Evolutionary conservation across 2,797 vertebrate species (phyloP).

Genomic region (Crax fasciolata): DNA sequence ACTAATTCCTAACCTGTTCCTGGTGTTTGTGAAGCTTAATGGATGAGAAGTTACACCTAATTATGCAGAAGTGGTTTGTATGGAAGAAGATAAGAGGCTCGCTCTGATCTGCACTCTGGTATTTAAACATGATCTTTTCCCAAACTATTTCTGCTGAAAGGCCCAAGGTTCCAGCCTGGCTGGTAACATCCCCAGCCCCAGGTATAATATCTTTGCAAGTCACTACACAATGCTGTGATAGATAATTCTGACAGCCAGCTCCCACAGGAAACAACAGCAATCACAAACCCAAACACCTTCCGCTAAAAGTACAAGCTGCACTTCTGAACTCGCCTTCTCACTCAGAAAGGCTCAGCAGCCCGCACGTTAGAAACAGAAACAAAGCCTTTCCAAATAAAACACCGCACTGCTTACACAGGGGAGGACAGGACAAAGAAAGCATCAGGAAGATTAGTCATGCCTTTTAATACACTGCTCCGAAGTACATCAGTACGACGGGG

Average conservation of each 20-base stretch:
- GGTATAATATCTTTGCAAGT: neutral
- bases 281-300: neutral
- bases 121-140: neutral
- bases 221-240: neutral
- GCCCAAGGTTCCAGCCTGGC: neutral
- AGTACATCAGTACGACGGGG: fast-evolving
- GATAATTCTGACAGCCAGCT: slow-evolving; percentile 25
- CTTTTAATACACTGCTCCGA: neutral
- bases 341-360: neutral
- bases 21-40: neutral
- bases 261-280: slow-evolving; percentile 26
- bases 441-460: slow-evolving; percentile 12
- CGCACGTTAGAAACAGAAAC: neutral
- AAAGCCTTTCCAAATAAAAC: slow-evolving; percentile 27
- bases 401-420: neutral
- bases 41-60: neutral
- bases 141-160: neutral
- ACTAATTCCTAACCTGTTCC: slow-evolving; percentile 32
- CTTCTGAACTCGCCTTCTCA: slow-evolving; percentile 17
- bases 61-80: neutral
- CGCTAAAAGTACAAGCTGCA: slow-evolving; percentile 14
- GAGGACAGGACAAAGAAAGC: neutral
- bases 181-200: neutral
- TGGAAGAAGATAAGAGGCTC: neutral
- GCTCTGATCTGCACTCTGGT: neutral